These are phyloP conservation scores for Geococcyx californianus DNA, from an alignment of 2,113 vertebrate genomes.

Conservation along the genomic window DNA sequence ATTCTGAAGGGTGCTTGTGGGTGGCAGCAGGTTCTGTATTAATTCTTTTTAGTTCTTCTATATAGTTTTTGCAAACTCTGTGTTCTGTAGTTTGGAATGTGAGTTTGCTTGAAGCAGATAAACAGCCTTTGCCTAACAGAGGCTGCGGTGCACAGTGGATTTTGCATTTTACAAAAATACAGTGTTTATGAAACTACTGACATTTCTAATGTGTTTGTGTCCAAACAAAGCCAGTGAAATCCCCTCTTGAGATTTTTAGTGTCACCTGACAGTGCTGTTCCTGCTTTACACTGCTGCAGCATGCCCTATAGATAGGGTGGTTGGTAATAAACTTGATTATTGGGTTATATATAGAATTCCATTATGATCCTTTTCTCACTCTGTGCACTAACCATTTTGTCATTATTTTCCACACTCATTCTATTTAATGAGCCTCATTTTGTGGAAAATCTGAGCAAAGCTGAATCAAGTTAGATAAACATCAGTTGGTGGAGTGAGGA, in stretches of 20 bases:
- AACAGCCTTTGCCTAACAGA: neutral
- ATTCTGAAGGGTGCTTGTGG: neutral
- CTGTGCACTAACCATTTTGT: neutral
- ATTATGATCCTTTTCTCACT: neutral
- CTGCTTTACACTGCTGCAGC: neutral
- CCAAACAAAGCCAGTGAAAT: neutral
- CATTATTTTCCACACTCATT: neutral
- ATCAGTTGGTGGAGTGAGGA: neutral
- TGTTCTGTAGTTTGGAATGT: neutral
- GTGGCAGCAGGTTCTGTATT: neutral
- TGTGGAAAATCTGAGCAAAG: constrained; percentile 4
- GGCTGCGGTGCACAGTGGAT: neutral
- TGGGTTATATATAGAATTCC: neutral
- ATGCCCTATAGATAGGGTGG: neutral
- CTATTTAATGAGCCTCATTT: neutral
- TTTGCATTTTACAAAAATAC: neutral
- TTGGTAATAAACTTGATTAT: neutral
- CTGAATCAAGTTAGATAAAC: neutral
- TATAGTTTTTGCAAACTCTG: neutral
- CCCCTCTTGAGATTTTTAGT: neutral
- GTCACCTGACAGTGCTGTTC: neutral
- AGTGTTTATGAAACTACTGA: neutral
- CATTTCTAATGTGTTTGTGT: neutral
- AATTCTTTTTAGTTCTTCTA: neutral
- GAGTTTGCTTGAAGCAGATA: neutral